Base-by-base conservation (phyloP, 2,113 vertebrate genomes). In the Myanophis thanlyinensis region DNA sequence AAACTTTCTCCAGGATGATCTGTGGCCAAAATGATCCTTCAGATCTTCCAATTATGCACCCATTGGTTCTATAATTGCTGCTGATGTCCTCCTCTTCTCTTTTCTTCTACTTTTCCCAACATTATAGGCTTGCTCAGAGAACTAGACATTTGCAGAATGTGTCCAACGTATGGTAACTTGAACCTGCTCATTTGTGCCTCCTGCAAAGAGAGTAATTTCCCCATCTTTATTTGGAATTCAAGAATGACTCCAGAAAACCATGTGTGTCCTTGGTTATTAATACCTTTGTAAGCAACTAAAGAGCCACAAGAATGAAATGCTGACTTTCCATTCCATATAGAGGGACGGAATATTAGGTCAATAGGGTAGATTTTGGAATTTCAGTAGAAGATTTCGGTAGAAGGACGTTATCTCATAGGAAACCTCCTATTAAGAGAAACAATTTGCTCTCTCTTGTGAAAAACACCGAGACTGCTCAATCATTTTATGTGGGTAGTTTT, bases 141-240 rank as follows among this genome's bases (percentile, higher is more conserved):
- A 35, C 73, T 80, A 44, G 73, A 40, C 35, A 44, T 80, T 80
- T 80, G 18, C 18, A 80, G 18, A 80, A 22, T 80, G 35, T 80
- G 35, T 44, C 73, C 73, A 44, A 80, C 20, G 35, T 80, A 22
- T 80, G 73, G 18, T 44, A 80, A 80, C 18, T 80, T 22, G 7
- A 80, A 22, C 73, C 35, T 80, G 35, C 7, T 80, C 73, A 44
- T 80, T 80, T 44, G n/a, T 80, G 35, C 35, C 73, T 80, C 0
- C 0, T 22, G 35, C 35, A 80, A 44, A 80, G 40, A 80, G 91
- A 54, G 88, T 13, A 73, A 15, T 22, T 3, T 95, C 91, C 48
- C 46, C 48, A 7, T 59, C 89, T 95, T 89, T 47, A 47, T 94
- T 91, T 86, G 85, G 90, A 89, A 91, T 90, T 56, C 54, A 91